A percentile compares a stretch with the other conserved stretches of the same genome.
These are phyloP conservation scores for Caretta caretta DNA, from an alignment of 2,113 vertebrate species.

Conservation along the genomic window DNA sequence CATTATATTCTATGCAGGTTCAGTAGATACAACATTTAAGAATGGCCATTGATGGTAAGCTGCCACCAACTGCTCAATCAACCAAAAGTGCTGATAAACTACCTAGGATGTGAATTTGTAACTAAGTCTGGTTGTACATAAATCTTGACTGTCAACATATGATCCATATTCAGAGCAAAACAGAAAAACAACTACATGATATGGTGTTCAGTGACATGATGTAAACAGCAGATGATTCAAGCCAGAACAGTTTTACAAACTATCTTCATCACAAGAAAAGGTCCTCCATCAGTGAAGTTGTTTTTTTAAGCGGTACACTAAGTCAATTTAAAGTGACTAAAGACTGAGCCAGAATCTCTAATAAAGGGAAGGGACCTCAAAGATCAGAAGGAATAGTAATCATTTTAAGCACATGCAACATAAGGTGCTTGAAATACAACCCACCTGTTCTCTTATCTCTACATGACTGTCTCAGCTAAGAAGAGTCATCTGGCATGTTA, in stretches of 20 bases:
- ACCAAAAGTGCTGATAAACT: not conserved
- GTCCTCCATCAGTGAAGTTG: not conserved
- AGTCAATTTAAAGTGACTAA: fast-evolving
- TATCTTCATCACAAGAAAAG: not conserved
- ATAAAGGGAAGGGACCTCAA: not conserved
- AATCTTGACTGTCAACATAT: not conserved
- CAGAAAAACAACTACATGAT: not conserved
- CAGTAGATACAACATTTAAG: not conserved
- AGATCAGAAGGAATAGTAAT: not conserved
- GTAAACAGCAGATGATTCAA: not conserved
- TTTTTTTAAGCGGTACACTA: fast-evolving
- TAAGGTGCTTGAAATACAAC: not conserved
- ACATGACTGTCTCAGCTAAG: not conserved
- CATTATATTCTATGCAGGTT: not conserved
- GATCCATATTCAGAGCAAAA: constrained; percentile 22
- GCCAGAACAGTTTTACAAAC: not conserved
- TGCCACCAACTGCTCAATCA: not conserved
- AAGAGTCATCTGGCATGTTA: not conserved
- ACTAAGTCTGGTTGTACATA: not conserved
- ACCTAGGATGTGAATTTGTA: not conserved
- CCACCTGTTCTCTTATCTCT: not conserved
- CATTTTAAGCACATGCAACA: not conserved
- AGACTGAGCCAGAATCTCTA: fast-evolving
- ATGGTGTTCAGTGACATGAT: not conserved
- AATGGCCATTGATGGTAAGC: not conserved